Percentiles rank a stretch among this genome's conserved stretches.
Conservation (phyloP, 2,888 invertebrate species). For the Drosophila buzzatii region DNA sequence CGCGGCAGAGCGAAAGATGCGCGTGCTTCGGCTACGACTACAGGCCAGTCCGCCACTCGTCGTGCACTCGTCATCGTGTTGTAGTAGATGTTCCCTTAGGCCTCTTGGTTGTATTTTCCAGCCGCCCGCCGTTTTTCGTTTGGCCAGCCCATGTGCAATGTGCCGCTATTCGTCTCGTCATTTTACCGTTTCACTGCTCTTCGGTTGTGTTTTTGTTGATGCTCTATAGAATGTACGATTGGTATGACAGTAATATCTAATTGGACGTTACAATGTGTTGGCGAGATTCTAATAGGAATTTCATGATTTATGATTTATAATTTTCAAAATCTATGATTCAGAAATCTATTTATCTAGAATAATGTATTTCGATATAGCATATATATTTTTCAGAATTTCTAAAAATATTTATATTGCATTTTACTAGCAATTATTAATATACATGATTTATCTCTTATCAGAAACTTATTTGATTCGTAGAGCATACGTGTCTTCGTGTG, state of each 20-base stretch:
- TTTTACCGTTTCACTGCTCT: conserved; percentile 46
- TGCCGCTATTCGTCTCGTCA: conserved; percentile 67
- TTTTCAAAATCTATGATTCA: too few relatives aligned
- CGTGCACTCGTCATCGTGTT: conserved; percentile 44
- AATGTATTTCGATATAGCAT: neutral
- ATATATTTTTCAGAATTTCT: neutral
- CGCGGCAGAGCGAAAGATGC: conserved; percentile 64
- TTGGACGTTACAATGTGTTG: conserved; percentile 16
- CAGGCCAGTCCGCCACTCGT: conserved; percentile 38
- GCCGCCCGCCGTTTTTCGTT: conserved; percentile 56
- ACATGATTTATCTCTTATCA: conserved; percentile 23
- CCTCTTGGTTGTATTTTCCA: conserved; percentile 72
- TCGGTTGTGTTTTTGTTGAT: conserved; percentile 61
- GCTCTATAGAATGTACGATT: conserved; percentile 33
- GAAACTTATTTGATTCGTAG: conserved; percentile 53
- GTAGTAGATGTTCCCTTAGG: conserved; percentile 68
- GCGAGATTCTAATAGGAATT: neutral
- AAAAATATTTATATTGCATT: too few relatives aligned
- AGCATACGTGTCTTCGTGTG: conserved; percentile 57
- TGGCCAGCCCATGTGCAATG: conserved; percentile 65
- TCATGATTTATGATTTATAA: neutral
- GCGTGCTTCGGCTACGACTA: conserved; percentile 60
- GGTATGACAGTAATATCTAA: conserved; percentile 27
- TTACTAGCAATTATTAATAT: neutral
- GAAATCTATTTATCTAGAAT: too few relatives aligned